These are phyloP conservation scores for Tenthredo mesomela DNA, from an alignment of 2,888 invertebrate genomes.

Conservation along the genomic window DNA sequence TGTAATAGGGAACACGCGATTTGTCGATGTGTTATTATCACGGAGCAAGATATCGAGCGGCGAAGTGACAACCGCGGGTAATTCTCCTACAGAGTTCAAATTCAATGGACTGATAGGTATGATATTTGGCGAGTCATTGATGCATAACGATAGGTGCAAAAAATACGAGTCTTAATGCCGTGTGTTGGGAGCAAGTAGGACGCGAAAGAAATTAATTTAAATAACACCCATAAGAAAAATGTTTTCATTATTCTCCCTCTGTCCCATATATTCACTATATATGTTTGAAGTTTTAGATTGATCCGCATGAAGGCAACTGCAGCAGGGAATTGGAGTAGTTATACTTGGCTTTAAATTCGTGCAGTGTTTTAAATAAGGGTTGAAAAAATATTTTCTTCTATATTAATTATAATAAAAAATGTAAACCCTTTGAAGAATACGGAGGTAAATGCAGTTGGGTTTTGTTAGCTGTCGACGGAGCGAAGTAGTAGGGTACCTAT, in stretches of 20 bases:
- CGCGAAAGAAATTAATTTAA: neutral
- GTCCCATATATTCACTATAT: neutral
- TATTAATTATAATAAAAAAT: conserved; percentile 21
- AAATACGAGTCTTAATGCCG: neutral
- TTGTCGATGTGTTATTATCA: conserved; percentile 48
- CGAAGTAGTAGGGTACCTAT: neutral
- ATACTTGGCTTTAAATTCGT: neutral
- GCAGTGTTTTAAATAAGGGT: neutral
- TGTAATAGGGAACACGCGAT: conserved; percentile 40
- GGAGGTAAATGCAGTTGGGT: neutral
- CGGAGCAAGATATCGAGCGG: conserved; percentile 31
- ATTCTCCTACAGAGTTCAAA: neutral
- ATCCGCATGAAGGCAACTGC: neutral
- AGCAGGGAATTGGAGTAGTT: neutral
- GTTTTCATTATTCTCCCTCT: neutral
- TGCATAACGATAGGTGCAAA: neutral
- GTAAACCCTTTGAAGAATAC: conserved; percentile 21
- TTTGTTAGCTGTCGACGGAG: conserved; percentile 36
- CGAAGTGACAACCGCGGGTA: conserved; percentile 37
- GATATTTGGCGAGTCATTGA: conserved; percentile 20
- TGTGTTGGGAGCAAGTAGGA: neutral
- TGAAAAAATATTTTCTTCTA: neutral
- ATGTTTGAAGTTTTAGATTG: neutral
- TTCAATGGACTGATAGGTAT: neutral
- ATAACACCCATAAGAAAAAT: neutral